Base-by-base conservation (phyloP, 2,888 invertebrate genomes). In the Neoaliturus tenellus region DNA sequence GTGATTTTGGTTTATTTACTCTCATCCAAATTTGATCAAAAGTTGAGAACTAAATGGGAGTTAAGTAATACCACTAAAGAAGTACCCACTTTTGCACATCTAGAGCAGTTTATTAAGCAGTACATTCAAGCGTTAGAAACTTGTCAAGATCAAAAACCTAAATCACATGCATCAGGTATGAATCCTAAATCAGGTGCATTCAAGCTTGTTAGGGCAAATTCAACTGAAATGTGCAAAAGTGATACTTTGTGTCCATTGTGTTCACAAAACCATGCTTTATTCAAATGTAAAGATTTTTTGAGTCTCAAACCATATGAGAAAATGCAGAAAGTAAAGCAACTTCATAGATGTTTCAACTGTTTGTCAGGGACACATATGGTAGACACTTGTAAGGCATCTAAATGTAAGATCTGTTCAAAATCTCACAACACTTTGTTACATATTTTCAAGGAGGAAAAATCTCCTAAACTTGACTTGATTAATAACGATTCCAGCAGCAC, bases 101-200 rank as follows among this genome's bases (percentile, higher is more conserved):
- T 33, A 69, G 69, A 69, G n/a, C 69, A 31, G 6, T 69, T 69
- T 33, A 10, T 33, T 33, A 33, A 33, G 8, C 69, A 69, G n/a
- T 33, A 69, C 33, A 69, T 69, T 69, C 69, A 69, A 69, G 69
- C 69, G 31, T 17, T 58, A 58, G 69, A 69, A 69, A 69, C 33
- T 69, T 33, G 69, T 69, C 69, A 69, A 69, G 69, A 33, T 20
- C 69, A 4, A 14, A 44, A 44, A 44, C 17, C 17, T 44, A 69
- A 69, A 33, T 69, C 4, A n/a, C n/a, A n/a, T n/a, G n/a, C n/a
- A n/a, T n/a, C n/a, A n/a, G n/a, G n/a, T n/a, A n/a, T n/a, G n/a
- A n/a, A n/a, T n/a, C n/a, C n/a, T 3, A 33, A n/a, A 33, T 69
- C 4, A 33, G 33, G 33, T 69, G 35, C 17, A 33, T 69, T 69